Percentiles rank a stretch among this genome's conserved stretches.
Conservation (phyloP, 2,797 vertebrate species). For the Microchirus variegatus region DNA sequence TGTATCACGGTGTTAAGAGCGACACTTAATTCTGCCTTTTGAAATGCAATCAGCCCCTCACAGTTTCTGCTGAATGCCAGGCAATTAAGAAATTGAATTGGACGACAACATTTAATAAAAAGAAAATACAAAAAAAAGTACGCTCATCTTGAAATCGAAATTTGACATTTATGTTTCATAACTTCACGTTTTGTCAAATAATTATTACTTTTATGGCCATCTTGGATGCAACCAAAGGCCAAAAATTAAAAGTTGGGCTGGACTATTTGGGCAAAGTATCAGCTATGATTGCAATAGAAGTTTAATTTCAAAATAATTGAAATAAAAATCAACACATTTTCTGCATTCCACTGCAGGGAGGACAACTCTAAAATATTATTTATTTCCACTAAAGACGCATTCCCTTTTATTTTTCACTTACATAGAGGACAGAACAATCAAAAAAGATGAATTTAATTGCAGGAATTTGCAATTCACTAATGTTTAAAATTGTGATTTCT, state of each 20-base stretch:
- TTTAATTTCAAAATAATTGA: no score
- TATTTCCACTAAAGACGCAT: no score
- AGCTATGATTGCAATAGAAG: no score
- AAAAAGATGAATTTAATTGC: no score
- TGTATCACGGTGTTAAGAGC: slow-evolving; percentile 72
- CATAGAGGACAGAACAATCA: no score
- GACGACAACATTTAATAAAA: slow-evolving; percentile 48
- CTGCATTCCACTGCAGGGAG: no score
- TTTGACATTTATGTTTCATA: slow-evolving; percentile 64
- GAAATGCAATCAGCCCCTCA: slow-evolving; percentile 79
- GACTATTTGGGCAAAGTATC: no score
- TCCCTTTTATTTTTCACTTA: no score
- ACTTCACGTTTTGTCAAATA: slow-evolving; percentile 9
- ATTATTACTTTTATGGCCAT: slow-evolving; percentile 2
- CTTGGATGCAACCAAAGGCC: no score
- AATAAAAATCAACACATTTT: no score
- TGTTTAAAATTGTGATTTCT: slow-evolving; percentile 8
- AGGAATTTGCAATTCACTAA: background rate
- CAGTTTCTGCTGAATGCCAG: slow-evolving; percentile 72
- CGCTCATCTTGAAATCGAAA: slow-evolving; percentile 75
- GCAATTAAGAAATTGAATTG: slow-evolving; percentile 76
- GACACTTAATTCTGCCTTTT: slow-evolving; percentile 73
- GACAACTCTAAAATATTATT: no score
- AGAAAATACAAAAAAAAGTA: slow-evolving; percentile 55
- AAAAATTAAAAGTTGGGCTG: no score